phyloP scores from a whole-genome alignment of 2,888 invertebrate species.

The Aromia moschata region DNA sequence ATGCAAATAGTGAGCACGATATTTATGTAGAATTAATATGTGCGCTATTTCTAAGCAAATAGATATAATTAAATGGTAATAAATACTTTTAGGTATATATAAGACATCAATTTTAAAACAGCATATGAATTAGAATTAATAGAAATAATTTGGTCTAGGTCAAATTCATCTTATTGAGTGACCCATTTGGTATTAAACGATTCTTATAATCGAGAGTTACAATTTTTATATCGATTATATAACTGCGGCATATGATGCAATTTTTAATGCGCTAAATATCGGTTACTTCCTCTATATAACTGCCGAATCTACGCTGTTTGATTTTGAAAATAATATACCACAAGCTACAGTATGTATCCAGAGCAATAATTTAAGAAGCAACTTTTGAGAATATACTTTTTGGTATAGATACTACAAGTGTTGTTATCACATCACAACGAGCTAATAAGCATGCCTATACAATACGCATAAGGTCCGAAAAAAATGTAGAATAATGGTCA shows the following conservation, averaged over 20 bases:
- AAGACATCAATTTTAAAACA: not conserved
- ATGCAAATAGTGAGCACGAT: slow-evolving; percentile 1
- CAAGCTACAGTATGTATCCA: no score
- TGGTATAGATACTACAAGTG: no score
- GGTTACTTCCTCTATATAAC: not conserved
- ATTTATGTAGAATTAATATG: no score
- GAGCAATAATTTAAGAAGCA: no score
- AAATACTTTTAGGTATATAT: not conserved
- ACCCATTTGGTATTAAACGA: not conserved
- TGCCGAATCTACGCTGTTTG: not conserved
- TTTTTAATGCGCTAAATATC: no score
- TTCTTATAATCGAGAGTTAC: not conserved
- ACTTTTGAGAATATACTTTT: no score
- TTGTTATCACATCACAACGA: no score
- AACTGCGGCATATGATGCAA: not conserved
- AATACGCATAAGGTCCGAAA: no score
- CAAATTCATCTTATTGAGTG: not conserved
- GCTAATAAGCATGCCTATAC: no score
- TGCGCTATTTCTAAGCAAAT: not conserved
- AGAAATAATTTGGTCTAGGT: not conserved
- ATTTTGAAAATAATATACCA: no score
- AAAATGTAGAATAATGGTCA: no score
- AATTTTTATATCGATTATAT: not conserved
- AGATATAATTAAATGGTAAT: not conserved
- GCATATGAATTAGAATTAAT: not conserved